Base-by-base conservation (phyloP, 2,113 vertebrate genomes). In the Xiphophorus hellerii region DNA sequence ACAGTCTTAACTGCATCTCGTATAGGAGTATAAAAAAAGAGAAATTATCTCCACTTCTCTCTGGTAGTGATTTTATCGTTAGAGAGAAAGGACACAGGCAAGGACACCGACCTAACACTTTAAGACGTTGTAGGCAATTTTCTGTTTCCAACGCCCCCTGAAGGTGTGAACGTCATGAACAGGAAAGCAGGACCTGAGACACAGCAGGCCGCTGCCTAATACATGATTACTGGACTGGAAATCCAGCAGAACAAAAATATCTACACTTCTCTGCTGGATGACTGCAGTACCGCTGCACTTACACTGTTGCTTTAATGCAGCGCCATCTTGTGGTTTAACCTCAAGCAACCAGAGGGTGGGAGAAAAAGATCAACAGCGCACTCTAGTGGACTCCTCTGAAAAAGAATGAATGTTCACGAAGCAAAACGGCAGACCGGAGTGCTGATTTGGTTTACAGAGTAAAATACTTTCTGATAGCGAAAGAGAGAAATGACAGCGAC, bases 291-390 rank as follows among this genome's bases (percentile, higher is more conserved):
- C 8, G 58, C 35, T 27, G 33, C 17, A 48, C 29, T 11, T 29
- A 4, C 0, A 5, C 28, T 48, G 73, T 71, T 77, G 74, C 17
- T 74, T 83, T 73, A 66, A 63, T 58, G 20, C 70, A 74, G 89
- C 77, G n/a, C 90, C 92, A 83, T 89, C 93, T 92, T 62, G 87
- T 93, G 94, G 87, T 76, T 65, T 29, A 33, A 58, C 31, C 8
- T 22, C 10, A 2, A 31, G 22, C 37, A 27, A 44, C 62, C 20
- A 11, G 1, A 6, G 10, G 0, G 0, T 7, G 44, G 20, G 5
- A 0, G 20, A 51, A 48, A 76, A 58, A 81, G 78, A 63, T 77
- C 84, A 82, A 83, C 44, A 78, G 78, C 67, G 25, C 76, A 64
- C 74, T 86, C 90, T 82, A 37, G 74, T 84, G 90, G 37, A 25